Base-by-base conservation (phyloP, 2,888 invertebrate species). In the Himalopsyche tibetana region DNA sequence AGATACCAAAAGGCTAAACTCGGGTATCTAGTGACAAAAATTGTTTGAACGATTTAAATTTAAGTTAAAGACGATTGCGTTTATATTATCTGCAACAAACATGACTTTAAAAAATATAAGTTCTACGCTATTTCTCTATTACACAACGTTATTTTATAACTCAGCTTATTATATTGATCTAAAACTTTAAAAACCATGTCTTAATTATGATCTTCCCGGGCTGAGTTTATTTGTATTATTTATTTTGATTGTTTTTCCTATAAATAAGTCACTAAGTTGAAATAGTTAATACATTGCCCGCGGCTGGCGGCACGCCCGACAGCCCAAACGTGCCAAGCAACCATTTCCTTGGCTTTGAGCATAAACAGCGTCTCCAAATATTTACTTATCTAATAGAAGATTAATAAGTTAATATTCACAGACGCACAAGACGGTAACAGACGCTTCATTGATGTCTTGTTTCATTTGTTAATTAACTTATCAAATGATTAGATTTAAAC, bases 391-490 rank as follows among this genome's bases (percentile, higher is more conserved):
- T 88, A 87, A 87, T 87, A 87, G 87, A 87, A 88, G 87, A 86
- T 88, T 87, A 85, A 85, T 88, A 88, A 86, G 88, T 85, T 87
- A 88, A 88, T 88, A 86, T 82, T 81, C 86, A 82, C 56, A 84
- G 40, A 42, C 28, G 38, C 42, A 69, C 38, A 82, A 82, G 55
- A 74, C 74, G 38, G 74, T 74, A 74, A 74, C 74, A 74, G 74
- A 74, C 38, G 36, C 74, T 74, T 36, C 36, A 36, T 74, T 74
- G 74, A 74, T 74, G 74, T 74, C 74, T 74, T 74, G 38, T 74
- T 74, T 74, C 36, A 74, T 74, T 36, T 38, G 74, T 74, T 74
- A 74, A 74, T 74, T 74, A 74, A 74, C 74, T 74, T 36, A 74
- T 74, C 74, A 74, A 74, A 74, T 74, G 19, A 74, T 74, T 15